A percentile compares a stretch with the other conserved stretches of the same genome.
These are phyloP conservation scores for Atethmia centrago DNA, from an alignment of 2,888 invertebrate species.

Conservation along the genomic window DNA sequence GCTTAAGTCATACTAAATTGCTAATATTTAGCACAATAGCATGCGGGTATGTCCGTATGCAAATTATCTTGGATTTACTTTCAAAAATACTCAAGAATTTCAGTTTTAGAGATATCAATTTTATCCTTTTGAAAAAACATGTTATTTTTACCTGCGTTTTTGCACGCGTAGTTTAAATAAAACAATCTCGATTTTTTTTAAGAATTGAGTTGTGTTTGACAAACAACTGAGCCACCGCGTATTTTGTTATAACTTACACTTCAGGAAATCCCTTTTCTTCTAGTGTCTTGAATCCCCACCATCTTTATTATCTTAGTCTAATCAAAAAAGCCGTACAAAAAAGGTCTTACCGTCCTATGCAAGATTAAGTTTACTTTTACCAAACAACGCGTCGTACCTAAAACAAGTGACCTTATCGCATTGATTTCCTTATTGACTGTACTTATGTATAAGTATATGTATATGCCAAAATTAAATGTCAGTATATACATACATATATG, in stretches of 20 bases:
- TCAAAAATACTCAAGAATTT: slow-evolving; percentile 57
- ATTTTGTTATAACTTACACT: background rate
- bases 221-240: background rate
- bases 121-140: slow-evolving; percentile 6
- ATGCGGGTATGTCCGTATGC: slow-evolving; percentile 34
- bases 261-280: background rate
- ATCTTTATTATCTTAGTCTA: background rate
- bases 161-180: background rate
- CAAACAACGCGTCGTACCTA: slow-evolving; percentile 56
- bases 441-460: slow-evolving; percentile 5
- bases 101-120: slow-evolving; percentile 13
- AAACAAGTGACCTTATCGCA: slow-evolving; percentile 75
- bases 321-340: background rate
- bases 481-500: slow-evolving; percentile 4
- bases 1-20: slow-evolving; percentile 52
- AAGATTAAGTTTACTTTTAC: too few species aligned
- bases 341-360: too few species aligned
- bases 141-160: background rate
- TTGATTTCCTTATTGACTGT: slow-evolving; percentile 72
- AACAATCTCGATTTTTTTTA: background rate
- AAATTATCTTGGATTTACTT: slow-evolving; percentile 57
- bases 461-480: slow-evolving; percentile 16
- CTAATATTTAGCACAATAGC: slow-evolving; percentile 49
- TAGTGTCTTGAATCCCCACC: background rate
- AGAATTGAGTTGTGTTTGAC: background rate